Percentiles rank a stretch among this genome's conserved stretches.
Evolutionary conservation across 2,113 vertebrate species (phyloP).

Genomic region (Sapajus apella): DNA sequence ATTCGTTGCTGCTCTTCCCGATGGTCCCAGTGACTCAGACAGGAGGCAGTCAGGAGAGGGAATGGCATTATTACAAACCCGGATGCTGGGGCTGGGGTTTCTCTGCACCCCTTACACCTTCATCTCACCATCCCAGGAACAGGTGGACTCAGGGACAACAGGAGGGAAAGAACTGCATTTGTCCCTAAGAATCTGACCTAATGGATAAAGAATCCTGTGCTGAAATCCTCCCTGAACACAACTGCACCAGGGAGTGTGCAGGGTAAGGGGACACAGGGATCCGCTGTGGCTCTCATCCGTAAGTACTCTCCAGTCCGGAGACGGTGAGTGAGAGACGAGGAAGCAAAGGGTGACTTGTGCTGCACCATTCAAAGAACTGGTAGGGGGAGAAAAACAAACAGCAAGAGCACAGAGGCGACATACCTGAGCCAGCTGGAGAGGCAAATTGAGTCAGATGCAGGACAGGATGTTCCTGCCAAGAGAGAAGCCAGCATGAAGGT

Average conservation of each 20-base stretch:
- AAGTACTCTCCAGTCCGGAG: background rate
- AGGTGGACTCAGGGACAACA: background rate
- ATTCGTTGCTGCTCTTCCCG: background rate
- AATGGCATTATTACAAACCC: no score
- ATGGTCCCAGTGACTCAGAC: background rate
- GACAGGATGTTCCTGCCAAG: background rate
- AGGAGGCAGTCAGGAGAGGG: background rate
- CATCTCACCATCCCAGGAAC: background rate
- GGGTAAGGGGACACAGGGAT: background rate
- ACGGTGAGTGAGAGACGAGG: rapidly evolving
- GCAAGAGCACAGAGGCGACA: background rate
- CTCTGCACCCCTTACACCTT: background rate
- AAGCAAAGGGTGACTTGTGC: background rate
- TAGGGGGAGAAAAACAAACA: background rate
- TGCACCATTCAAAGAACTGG: background rate
- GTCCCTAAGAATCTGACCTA: background rate
- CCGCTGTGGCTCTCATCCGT: background rate
- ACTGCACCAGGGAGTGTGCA: background rate
- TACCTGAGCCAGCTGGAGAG: background rate
- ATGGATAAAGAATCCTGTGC: background rate
- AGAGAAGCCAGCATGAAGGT: background rate
- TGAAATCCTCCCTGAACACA: background rate
- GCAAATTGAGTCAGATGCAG: background rate
- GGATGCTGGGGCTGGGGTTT: background rate
- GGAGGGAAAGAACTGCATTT: background rate